Conservation (phyloP, 2,797 vertebrate species). For the Jordanella pulchra region DNA sequence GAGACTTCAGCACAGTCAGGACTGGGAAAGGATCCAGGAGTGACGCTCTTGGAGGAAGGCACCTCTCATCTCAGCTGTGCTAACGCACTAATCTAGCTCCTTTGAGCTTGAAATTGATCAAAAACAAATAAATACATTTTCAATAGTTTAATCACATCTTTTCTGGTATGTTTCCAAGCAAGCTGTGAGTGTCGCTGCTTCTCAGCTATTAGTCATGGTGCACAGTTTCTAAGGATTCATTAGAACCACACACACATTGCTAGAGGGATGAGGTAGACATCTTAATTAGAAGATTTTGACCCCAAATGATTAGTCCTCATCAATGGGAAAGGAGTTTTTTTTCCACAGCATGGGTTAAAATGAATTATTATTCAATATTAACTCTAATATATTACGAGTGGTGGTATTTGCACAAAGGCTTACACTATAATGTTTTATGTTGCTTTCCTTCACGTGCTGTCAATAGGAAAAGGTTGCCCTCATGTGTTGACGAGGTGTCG, state of each 20-base stretch:
- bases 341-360: slow-evolving; percentile 25
- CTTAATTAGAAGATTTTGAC: slow-evolving; percentile 29
- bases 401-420: background rate
- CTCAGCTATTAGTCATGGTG: slow-evolving; percentile 44
- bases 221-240: slow-evolving; percentile 26
- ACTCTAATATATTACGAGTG: background rate
- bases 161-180: slow-evolving; percentile 44
- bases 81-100: slow-evolving; percentile 34
- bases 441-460: background rate
- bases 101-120: slow-evolving; percentile 46
- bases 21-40: slow-evolving; percentile 58
- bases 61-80: slow-evolving; percentile 54
- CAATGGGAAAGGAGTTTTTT: slow-evolving; percentile 11
- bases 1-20: slow-evolving; percentile 47
- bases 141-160: slow-evolving; percentile 49
- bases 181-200: slow-evolving; percentile 29
- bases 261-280: slow-evolving; percentile 11
- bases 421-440: background rate
- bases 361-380: slow-evolving; percentile 13
- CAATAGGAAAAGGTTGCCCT: background rate
- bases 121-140: slow-evolving; percentile 52
- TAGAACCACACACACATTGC: slow-evolving; percentile 11
- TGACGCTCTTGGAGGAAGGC: slow-evolving; percentile 22
- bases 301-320: slow-evolving; percentile 15
- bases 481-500: background rate